phyloP scores from a whole-genome alignment of 2,888 invertebrate species.

The Diplazon laetatorius region DNA sequence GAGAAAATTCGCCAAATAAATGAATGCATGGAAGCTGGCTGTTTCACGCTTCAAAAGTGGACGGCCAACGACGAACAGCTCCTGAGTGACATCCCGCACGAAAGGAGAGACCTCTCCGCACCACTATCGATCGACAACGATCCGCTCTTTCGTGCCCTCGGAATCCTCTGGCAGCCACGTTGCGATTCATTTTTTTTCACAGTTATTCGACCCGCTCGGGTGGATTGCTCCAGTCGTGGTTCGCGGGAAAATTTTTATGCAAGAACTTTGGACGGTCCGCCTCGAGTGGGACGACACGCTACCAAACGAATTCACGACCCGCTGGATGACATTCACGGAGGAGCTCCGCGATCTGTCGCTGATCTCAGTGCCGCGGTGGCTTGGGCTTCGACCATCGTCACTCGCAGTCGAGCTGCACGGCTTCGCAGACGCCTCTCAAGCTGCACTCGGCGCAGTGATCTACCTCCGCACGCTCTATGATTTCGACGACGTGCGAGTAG shows the following conservation, averaged over 20 bases:
- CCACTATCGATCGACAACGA: no score
- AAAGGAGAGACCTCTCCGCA: no score
- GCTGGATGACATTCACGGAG: not conserved
- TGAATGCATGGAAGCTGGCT: conserved; percentile 4
- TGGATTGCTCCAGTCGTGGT: conserved; percentile 6
- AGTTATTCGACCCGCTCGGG: not conserved
- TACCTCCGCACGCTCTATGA: not conserved
- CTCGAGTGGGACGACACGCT: not conserved
- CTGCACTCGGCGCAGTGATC: not conserved
- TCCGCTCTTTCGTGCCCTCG: no score
- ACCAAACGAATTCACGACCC: not conserved
- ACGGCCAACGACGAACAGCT: no score
- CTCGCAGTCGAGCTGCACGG: not conserved
- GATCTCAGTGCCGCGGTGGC: conserved; percentile 1
- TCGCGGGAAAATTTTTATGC: not conserved
- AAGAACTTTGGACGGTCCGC: not conserved
- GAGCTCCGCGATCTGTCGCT: not conserved
- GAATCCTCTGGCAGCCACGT: no score
- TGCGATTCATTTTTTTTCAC: no score
- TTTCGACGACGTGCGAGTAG: not conserved
- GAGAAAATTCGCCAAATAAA: not conserved
- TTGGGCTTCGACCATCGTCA: not conserved
- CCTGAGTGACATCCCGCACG: no score
- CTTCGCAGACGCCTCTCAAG: not conserved
- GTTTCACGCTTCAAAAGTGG: not conserved